A percentile compares a stretch with the other conserved stretches of the same genome.
phyloP scores from a whole-genome alignment of 2,888 invertebrate genomes.

The Arrhopalites spinosus region DNA sequence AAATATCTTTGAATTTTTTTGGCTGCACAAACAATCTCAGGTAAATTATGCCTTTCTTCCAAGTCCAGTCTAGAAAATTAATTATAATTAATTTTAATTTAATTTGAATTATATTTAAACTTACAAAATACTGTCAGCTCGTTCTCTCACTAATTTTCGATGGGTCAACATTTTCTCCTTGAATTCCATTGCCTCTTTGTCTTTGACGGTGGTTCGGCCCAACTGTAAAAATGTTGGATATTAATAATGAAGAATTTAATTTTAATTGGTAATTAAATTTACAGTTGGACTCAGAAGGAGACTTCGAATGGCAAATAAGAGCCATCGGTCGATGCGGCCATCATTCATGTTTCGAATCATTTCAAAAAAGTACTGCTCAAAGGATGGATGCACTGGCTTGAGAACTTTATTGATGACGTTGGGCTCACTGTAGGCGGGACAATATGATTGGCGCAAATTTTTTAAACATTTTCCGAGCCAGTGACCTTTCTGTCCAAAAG shows the following conservation, averaged over 20 bases:
- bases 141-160: neutral
- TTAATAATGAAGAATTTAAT: neutral
- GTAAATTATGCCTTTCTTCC: neutral
- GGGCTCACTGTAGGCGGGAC: neutral
- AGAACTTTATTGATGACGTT: neutral
- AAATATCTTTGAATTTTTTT: conserved; percentile 39
- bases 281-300: conserved; percentile 16
- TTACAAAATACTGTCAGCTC: conserved; percentile 1
- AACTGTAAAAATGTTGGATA: too few species aligned
- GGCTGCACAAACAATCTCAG: conserved; percentile 8
- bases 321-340: conserved; percentile 12
- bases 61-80: neutral
- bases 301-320: neutral
- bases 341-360: neutral
- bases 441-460: neutral
- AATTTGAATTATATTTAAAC: neutral
- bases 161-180: neutral
- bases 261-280: neutral
- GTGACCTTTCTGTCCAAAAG: conserved; percentile 16
- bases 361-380: conserved; percentile 13
- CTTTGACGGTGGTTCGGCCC: neutral
- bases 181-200: neutral
- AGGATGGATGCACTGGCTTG: neutral
- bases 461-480: neutral
- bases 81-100: neutral